A percentile compares a stretch with the other conserved stretches of the same genome.
Evolutionary conservation across 2,888 invertebrate genomes (phyloP).

Genomic region (Sycophila texana): DNA sequence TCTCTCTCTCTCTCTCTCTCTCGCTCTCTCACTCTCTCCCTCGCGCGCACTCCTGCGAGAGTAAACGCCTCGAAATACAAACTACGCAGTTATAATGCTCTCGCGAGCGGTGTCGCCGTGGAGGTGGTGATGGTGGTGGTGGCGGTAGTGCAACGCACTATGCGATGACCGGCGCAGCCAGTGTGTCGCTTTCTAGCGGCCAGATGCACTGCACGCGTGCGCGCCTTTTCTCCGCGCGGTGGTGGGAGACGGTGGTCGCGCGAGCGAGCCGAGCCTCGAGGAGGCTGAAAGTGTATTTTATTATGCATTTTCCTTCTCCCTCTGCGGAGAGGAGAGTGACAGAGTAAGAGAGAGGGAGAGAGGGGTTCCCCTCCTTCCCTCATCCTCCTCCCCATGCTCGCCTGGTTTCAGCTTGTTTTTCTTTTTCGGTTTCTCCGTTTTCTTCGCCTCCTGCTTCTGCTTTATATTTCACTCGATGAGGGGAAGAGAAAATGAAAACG

Average conservation of each 20-base stretch:
- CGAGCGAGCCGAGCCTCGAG: conserved; percentile 3
- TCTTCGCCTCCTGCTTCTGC: conserved; percentile 27
- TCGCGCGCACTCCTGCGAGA: conserved; percentile 6
- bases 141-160: conserved; percentile 53
- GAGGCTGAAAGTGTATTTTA: conserved; percentile 55
- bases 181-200: conserved; percentile 44
- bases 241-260: conserved; percentile 28
- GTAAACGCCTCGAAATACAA: conserved; percentile 59
- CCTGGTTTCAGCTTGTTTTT: conserved; percentile 17
- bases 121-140: neutral
- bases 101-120: conserved; percentile 61
- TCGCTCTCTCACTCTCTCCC: conserved; percentile 36
- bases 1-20: conserved; percentile 32
- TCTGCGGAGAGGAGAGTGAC: conserved; percentile 5
- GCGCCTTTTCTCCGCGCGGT: conserved; percentile 36
- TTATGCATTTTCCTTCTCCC: conserved; percentile 50
- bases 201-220: conserved; percentile 46
- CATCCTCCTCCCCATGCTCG: neutral
- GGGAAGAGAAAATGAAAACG: conserved; percentile 44
- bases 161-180: conserved; percentile 45
- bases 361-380: neutral
- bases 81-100: conserved; percentile 70
- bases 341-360: too few species aligned
- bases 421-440: neutral
- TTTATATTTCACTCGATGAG: conserved; percentile 45